phyloP scores from a whole-genome alignment of 2,797 vertebrate species.

The Gymnothorax reevesii region DNA sequence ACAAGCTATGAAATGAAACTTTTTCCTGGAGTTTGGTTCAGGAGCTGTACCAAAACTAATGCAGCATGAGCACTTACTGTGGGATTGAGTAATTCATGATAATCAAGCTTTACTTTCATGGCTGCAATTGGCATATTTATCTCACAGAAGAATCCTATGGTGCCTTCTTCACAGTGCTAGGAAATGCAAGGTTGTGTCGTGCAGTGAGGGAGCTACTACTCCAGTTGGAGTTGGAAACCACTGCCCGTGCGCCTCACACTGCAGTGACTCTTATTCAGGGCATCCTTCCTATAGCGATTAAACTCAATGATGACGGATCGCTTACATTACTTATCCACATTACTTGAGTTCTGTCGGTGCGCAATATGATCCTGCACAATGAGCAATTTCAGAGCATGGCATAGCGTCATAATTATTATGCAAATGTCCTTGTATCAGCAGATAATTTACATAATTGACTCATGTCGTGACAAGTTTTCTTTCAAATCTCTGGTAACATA shows the following conservation, averaged over 20 bases:
- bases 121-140: conserved; percentile 48
- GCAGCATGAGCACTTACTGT: conserved; percentile 36
- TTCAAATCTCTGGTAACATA: too few species aligned
- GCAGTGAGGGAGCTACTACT: conserved; percentile 38
- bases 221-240: conserved; percentile 21
- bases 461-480: too few species aligned
- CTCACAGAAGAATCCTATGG: conserved; percentile 36
- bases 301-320: conserved; percentile 18
- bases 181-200: conserved; percentile 55
- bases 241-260: conserved; percentile 21
- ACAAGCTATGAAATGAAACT: neutral
- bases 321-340: neutral
- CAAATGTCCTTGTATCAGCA: neutral
- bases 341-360: neutral
- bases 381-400: neutral
- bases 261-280: conserved; percentile 46
- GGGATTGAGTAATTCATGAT: conserved; percentile 27
- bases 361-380: neutral
- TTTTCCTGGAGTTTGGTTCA: conserved; percentile 31
- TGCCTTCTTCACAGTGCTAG: conserved; percentile 41
- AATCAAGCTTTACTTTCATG: conserved; percentile 43
- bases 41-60: conserved; percentile 28
- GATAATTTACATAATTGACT: too few species aligned
- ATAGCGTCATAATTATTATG: neutral
- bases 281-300: conserved; percentile 33